These are phyloP conservation scores for Sycophila texana DNA, from an alignment of 2,888 invertebrate species.

Conservation along the genomic window DNA sequence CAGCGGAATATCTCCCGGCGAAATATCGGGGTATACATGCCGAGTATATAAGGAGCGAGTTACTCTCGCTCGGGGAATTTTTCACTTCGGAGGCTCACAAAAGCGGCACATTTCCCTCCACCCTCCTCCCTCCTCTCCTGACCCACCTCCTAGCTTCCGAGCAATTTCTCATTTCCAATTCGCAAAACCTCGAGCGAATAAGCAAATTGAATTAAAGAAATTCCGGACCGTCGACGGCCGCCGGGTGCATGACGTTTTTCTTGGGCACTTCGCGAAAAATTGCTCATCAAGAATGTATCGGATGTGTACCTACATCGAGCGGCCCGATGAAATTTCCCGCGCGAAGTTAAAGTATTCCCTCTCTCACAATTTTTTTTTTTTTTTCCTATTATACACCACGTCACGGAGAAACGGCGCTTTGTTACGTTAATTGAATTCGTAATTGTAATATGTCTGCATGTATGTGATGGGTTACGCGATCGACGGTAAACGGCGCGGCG, in stretches of 20 bases:
- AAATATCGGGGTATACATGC: neutral
- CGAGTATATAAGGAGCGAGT: constrained; percentile 17
- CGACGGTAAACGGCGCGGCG: neutral
- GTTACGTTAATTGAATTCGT: constrained; percentile 12
- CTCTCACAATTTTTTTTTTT: neutral
- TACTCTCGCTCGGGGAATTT: constrained; percentile 20
- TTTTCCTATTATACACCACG: neutral
- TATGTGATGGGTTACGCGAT: neutral
- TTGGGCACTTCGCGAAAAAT: constrained; percentile 6
- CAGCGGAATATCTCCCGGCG: neutral
- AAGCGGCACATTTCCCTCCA: neutral
- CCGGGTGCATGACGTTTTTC: neutral
- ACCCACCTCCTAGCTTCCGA: neutral
- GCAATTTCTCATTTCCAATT: constrained; percentile 35
- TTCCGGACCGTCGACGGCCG: constrained; percentile 8
- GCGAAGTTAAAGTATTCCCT: neutral
- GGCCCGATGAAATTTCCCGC: neutral
- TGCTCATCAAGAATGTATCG: constrained; percentile 19
- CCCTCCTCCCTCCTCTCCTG: neutral
- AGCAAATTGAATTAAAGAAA: constrained; percentile 49
- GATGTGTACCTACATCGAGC: neutral
- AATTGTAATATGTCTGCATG: neutral
- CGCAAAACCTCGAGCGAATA: constrained; percentile 25
- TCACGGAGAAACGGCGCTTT: neutral
- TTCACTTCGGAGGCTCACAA: constrained; percentile 18